Evolutionary conservation across 2,888 invertebrate genomes (phyloP), one percentile per base, ranked within the genome.

Genomic region (Nymphalis c-album): DNA sequence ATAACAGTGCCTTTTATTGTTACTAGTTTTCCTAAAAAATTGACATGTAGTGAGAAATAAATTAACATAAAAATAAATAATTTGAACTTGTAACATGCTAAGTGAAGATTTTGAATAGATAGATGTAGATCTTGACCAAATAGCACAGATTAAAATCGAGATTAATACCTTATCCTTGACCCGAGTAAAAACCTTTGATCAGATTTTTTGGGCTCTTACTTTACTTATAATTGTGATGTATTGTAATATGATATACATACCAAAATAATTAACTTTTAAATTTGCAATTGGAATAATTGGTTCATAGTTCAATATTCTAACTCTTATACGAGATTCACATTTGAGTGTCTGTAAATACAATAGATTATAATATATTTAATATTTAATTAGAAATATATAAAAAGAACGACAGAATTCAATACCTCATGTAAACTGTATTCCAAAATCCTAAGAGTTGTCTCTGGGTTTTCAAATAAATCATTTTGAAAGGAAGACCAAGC

Each of bases 1-100:
- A 96, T 96, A 0, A 98, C 96, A 53, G 97, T 97, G 0, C 98
- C 98, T 80, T 95, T 94, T 4, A 98, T 94, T 35, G 96, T 94
- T 31, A 97, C 95, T 73, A 98, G 83, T 85, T 96, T 96, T 7
- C 95, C 96, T 95, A 78, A 69, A 86, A 81, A 20, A 31, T 22
- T 18, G 13, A 35, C 75, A 59, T 67, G 63, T 8, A 45, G 18
- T 18, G 26, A 63, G 55, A 55, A 18, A 53, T 53, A 64, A n/a
- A 57, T 31, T 31, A 64, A 64, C 22, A 48, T 18, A 64, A 45
- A 40, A 45, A 47, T 35, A 47, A 48, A 40, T 50, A 59, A 61
- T 50, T 65, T 57, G 10, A 8, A 35, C 35, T 10, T 10, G 13
- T 40, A 10, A 13, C 0, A 13, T 31, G 26, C 6, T 31, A 31